Base-by-base conservation (phyloP, 2,797 vertebrate genomes). In the Fistularia commersonii region DNA sequence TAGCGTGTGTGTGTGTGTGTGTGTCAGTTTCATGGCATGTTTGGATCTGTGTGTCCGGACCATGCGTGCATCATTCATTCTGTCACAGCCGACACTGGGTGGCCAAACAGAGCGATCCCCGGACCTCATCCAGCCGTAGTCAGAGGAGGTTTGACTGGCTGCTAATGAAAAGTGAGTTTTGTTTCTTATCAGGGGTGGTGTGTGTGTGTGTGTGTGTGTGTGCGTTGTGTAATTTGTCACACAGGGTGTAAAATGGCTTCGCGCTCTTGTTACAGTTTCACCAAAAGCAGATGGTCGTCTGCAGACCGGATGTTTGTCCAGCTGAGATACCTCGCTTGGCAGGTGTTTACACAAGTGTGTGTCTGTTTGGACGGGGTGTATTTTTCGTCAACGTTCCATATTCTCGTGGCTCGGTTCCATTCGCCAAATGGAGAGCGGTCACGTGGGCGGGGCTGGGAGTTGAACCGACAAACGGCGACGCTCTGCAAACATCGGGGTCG, bases 301-400 rank as follows among this genome's bases (percentile, higher is more conserved):
- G 49, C 52, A 79, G 64, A 77, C 76, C 80, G 83, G 82, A 85
- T 85, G 85, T 87, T 89, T 89, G 82, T 73, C 65, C 79, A 79
- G 74, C 80, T 75, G 63, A 83, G 65, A 76, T 41, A 46, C 32
- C 31, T 45, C 39, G 63, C 66, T 50, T 52, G 40, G 53, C 54
- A 12, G 35, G 8, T 53, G 57, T 54, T 8, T 69, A 37, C 14
- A 8, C 41, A 56, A 45, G 49, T 57, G 48, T 11, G 3, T 1
- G 40, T 53, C 15, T 48, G 69, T 47, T 0, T n/a, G n/a, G n/a
- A n/a, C n/a, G n/a, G n/a, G n/a, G n/a, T n/a, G n/a, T n/a, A n/a
- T n/a, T n/a, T n/a, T n/a, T n/a, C n/a, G n/a, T n/a, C n/a, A n/a
- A n/a, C n/a, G n/a, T n/a, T n/a, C n/a, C n/a, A n/a, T n/a, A n/a